Percentiles rank a stretch among this genome's conserved stretches.
Evolutionary conservation across 2,797 vertebrate species (phyloP).

Genomic region (Gastrophryne carolinensis): DNA sequence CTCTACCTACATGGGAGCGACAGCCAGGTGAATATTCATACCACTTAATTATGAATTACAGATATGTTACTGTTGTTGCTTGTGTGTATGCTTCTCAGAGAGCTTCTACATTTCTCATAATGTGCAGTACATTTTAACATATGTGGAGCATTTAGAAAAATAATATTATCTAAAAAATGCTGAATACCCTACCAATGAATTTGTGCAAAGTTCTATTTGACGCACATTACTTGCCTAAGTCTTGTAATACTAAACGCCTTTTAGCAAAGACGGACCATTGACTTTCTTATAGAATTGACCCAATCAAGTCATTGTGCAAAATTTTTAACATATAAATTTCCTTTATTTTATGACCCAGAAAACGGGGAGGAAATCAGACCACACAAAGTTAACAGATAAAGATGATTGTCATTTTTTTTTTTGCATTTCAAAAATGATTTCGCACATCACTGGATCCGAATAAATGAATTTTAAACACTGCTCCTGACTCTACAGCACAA

Average conservation of each 20-base stretch:
- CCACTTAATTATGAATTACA: too few species aligned
- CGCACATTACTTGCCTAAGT: neutral
- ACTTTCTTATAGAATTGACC: constrained; percentile 28
- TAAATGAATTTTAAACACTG: constrained; percentile 22
- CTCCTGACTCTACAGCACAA: neutral
- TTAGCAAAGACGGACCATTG: constrained; percentile 15
- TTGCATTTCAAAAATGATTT: constrained; percentile 33
- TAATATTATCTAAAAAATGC: constrained; percentile 5
- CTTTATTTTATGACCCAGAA: constrained; percentile 33
- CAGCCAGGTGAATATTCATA: too few species aligned
- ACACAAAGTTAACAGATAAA: constrained; percentile 17
- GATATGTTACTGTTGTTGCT: too few species aligned
- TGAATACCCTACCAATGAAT: neutral
- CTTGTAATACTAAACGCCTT: constrained; percentile 1
- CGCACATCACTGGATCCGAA: constrained; percentile 21
- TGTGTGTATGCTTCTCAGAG: too few species aligned
- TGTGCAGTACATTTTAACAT: neutral
- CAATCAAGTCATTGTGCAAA: constrained; percentile 22
- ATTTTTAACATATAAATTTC: constrained; percentile 32
- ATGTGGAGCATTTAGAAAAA: neutral
- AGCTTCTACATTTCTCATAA: too few species aligned
- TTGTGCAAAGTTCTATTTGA: neutral
- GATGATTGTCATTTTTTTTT: constrained; percentile 20
- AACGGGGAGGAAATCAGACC: constrained; percentile 26
- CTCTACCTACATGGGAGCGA: too few species aligned